Evolutionary conservation across 2,888 invertebrate genomes (phyloP).

Genomic region (Cetonia aurata): DNA sequence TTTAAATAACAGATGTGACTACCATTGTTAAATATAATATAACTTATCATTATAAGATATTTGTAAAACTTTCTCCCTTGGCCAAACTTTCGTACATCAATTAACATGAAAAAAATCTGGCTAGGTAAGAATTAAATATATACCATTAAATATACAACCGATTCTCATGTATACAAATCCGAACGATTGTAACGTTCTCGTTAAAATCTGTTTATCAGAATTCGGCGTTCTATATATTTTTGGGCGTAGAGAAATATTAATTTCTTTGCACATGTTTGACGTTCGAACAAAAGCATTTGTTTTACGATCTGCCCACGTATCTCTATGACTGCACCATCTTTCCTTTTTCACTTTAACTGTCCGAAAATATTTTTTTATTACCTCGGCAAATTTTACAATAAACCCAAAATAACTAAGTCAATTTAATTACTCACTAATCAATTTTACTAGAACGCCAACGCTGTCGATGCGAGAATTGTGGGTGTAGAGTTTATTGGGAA

Average conservation of each 20-base stretch:
- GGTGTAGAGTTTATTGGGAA: neutral
- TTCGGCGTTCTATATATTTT: neutral
- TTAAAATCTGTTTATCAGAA: constrained; percentile 7
- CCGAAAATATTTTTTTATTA: constrained; percentile 10
- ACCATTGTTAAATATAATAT: too few species aligned
- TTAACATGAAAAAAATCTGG: neutral
- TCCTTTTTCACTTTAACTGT: neutral
- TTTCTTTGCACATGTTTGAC: too few species aligned
- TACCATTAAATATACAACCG: too few species aligned
- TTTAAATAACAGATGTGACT: too few species aligned
- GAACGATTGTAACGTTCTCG: neutral
- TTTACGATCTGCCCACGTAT: too few species aligned
- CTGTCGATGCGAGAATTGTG: constrained; percentile 29
- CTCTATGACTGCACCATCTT: neutral
- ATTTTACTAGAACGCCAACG: constrained; percentile 4
- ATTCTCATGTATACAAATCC: neutral
- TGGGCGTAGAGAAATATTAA: too few species aligned
- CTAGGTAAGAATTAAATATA: constrained; percentile 6
- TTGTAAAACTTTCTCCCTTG: too few species aligned
- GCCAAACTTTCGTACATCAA: neutral
- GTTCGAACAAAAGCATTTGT: too few species aligned
- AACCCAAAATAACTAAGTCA: constrained; percentile 2
- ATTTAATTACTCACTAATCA: constrained; percentile 31
- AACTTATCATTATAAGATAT: too few species aligned
- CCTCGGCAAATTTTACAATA: constrained; percentile 14